Evolutionary conservation across 2,797 vertebrate genomes (phyloP).

Genomic region (Threskiornis aethiopicus): DNA sequence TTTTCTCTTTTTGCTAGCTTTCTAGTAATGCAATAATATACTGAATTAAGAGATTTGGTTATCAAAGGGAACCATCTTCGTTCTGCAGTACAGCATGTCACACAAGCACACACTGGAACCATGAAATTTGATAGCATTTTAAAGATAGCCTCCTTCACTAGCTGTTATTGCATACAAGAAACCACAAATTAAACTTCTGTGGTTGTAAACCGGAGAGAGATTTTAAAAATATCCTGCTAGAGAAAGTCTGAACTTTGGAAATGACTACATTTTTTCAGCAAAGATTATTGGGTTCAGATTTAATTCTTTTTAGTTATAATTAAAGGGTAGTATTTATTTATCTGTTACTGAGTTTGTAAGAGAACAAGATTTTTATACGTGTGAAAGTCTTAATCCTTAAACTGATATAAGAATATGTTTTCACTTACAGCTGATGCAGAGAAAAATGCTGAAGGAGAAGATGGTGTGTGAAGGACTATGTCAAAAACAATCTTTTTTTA

Average conservation of each 20-base stretch:
- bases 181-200: not conserved
- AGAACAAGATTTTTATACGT: not conserved
- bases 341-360: not conserved
- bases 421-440: not conserved
- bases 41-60: not conserved
- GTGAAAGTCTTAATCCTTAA: not conserved
- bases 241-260: not conserved
- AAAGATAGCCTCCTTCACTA: not conserved
- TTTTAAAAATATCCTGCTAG: not conserved
- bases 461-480: not conserved
- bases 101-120: not conserved
- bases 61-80: not conserved
- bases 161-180: not conserved
- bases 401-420: not conserved
- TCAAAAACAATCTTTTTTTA: not conserved
- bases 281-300: not conserved
- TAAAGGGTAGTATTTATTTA: not conserved
- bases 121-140: not conserved
- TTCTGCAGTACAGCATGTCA: not conserved
- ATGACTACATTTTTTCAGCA: not conserved
- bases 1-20: not conserved
- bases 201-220: not conserved
- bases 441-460: not conserved
- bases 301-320: not conserved
- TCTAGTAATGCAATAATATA: not conserved